Conservation (phyloP, 2,888 invertebrate genomes). For the Linyphia triangularis region DNA sequence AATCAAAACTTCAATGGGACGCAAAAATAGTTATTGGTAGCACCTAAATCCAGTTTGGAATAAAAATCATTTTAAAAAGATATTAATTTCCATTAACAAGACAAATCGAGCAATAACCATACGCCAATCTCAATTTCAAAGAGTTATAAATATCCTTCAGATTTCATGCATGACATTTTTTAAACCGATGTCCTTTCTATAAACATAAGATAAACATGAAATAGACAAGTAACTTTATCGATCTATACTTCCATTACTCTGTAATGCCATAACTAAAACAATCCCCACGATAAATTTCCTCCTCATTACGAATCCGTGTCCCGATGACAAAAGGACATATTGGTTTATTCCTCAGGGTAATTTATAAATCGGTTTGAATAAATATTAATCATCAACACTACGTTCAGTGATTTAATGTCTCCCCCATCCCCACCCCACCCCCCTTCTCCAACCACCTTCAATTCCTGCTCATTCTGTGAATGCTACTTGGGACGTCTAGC, state of each 20-base stretch:
- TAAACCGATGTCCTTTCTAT: too few species aligned
- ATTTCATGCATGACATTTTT: too few species aligned
- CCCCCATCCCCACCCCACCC: background rate
- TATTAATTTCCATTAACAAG: too few species aligned
- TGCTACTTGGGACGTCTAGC: background rate
- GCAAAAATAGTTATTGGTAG: too few species aligned
- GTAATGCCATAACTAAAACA: background rate
- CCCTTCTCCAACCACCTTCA: background rate
- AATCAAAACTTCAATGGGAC: too few species aligned
- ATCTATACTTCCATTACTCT: too few species aligned
- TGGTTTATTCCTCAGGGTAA: conserved; percentile 20
- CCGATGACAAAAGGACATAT: background rate
- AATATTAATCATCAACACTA: conserved; percentile 9
- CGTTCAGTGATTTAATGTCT: conserved; percentile 32
- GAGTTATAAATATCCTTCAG: too few species aligned
- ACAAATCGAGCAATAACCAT: too few species aligned
- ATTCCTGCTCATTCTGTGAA: background rate
- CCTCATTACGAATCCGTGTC: conserved; percentile 1
- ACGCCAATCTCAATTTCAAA: too few species aligned
- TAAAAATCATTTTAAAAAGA: too few species aligned
- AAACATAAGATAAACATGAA: too few species aligned
- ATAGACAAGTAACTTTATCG: background rate
- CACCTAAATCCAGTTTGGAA: too few species aligned
- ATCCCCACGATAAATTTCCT: background rate
- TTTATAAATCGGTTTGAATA: conserved; percentile 23